phyloP scores from a whole-genome alignment of 2,888 invertebrate species.

The Amorpha juglandis region DNA sequence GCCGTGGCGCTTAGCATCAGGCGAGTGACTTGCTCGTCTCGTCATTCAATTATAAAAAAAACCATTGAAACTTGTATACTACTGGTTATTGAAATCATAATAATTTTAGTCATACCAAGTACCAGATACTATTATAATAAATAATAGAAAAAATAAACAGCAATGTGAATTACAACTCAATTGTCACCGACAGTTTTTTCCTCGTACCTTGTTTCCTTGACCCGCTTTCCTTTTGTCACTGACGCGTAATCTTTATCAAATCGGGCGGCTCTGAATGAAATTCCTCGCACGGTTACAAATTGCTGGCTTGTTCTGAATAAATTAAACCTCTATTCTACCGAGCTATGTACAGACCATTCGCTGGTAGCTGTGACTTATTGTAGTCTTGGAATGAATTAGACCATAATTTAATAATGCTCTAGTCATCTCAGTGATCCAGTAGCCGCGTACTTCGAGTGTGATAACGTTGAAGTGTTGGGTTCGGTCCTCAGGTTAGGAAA shows the following conservation, averaged over 20 bases:
- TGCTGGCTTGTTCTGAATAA: conserved; percentile 21
- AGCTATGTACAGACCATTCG: background rate
- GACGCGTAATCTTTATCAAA: conserved; percentile 15
- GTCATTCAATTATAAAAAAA: too few relatives aligned
- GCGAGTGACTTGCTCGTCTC: too few relatives aligned
- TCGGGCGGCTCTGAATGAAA: conserved; percentile 6
- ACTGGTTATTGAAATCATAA: too few relatives aligned
- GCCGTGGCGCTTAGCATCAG: too few relatives aligned
- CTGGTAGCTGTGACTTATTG: background rate
- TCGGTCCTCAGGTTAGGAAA: background rate
- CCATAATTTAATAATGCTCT: too few relatives aligned
- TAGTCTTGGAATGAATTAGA: background rate
- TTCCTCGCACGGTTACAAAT: conserved; percentile 15
- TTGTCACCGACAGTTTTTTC: background rate
- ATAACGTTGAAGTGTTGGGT: background rate
- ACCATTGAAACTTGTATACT: too few relatives aligned
- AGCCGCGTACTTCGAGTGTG: background rate
- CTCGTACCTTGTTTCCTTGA: background rate
- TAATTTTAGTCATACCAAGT: background rate
- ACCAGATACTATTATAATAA: background rate
- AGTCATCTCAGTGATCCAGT: too few relatives aligned
- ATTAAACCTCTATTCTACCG: conserved; percentile 7
- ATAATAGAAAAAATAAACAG: background rate
- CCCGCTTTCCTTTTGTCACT: background rate
- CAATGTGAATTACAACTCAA: background rate